These are phyloP conservation scores for Suillia variegata DNA, from an alignment of 2,888 invertebrate genomes.

Conservation along the genomic window DNA sequence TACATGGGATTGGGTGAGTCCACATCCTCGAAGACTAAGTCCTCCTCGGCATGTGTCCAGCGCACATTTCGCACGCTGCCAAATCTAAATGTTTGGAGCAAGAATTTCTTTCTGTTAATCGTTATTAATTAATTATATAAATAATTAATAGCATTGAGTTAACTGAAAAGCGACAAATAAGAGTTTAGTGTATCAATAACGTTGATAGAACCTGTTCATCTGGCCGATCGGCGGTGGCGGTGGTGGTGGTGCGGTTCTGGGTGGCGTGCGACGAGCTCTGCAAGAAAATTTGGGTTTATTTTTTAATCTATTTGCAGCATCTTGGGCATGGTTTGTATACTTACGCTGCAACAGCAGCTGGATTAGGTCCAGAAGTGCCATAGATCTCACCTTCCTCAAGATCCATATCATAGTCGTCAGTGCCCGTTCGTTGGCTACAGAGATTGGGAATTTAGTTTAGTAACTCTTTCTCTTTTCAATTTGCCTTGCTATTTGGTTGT, in stretches of 20 bases:
- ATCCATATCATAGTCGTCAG: slow-evolving; percentile 51
- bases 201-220: slow-evolving; percentile 57
- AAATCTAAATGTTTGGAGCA: slow-evolving; percentile 30
- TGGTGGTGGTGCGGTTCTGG: slow-evolving; percentile 55
- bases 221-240: slow-evolving; percentile 52
- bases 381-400: slow-evolving; percentile 46
- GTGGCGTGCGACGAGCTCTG: slow-evolving; percentile 57
- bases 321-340: slow-evolving; percentile 17
- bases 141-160: neutral
- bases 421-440: slow-evolving; percentile 45
- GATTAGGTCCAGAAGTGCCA: slow-evolving; percentile 42
- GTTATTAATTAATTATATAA: neutral
- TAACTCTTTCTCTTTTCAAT: too few species aligned
- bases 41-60: slow-evolving; percentile 51
- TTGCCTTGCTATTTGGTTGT: too few species aligned
- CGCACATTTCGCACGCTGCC: slow-evolving; percentile 54
- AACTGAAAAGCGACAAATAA: slow-evolving; percentile 6
- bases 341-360: slow-evolving; percentile 51
- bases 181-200: slow-evolving; percentile 43
- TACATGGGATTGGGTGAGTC: slow-evolving; percentile 50
- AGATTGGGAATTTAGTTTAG: too few species aligned
- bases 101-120: neutral
- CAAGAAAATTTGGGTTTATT: slow-evolving; percentile 20
- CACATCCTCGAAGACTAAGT: slow-evolving; percentile 57
- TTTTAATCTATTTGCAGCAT: neutral